Evolutionary conservation across 2,888 invertebrate genomes (phyloP), one percentile per base, ranked within the genome.

Genomic region (Phengaris arion): DNA sequence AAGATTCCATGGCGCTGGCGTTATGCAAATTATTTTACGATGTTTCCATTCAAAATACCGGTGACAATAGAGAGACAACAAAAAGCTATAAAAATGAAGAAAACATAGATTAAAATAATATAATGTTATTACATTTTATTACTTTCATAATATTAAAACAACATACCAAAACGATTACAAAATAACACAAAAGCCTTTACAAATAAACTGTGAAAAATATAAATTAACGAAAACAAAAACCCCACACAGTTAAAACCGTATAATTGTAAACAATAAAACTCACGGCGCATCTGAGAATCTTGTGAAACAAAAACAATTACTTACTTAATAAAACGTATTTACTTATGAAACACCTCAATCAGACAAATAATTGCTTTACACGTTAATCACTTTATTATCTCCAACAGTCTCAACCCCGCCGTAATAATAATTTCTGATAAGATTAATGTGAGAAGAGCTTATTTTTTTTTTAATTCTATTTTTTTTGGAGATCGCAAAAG

Each of bases 371-470:
- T 93, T 91, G 92, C 90, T 93, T 91, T 90, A 89, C 92, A 92
- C 91, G 91, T 91, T 92, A 93, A 93, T 93, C 88, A 91, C 90
- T 92, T 91, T 92, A 92, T 91, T 92, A 92, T 93, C 92, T 81
- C 85, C 35, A 85, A 86, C 85, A 87, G 85, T 86, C 87, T 86
- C 91, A 90, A 90, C 89, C 90, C 91, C 90, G 91, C 91, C 93
- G 86, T 91, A 93, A 92, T 90, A 92, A 93, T 93, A 92, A 92
- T 92, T 90, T 86, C 89, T 90, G 92, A 93, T 93, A 92, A 92
- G 92, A 88, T 90, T 93, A 93, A 93, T 93, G 93, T 92, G 92
- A 93, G 92, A 92, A 92, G 92, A 91, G 91, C 59, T 59, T 59
- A 22, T 10, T 59, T 9, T 59, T 15, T 22, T 15, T 59, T 15